phyloP scores from a whole-genome alignment of 2,888 invertebrate species.

The Branchellion lobata region DNA sequence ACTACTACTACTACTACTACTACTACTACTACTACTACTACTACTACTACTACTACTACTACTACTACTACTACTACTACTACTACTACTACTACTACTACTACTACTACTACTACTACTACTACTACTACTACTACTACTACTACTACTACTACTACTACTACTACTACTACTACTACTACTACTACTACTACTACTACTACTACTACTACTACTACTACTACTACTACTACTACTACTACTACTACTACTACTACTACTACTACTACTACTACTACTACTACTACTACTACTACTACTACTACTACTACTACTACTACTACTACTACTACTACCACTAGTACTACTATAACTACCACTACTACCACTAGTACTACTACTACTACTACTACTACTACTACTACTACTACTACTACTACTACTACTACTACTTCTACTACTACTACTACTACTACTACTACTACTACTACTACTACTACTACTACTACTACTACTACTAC shows the following conservation, averaged over 20 bases:
- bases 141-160: constrained; percentile 44
- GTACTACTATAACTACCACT: constrained; percentile 1
- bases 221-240: background rate
- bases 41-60: constrained; percentile 41
- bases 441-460: background rate
- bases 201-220: constrained; percentile 3
- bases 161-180: constrained; percentile 42
- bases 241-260: background rate
- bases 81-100: constrained; percentile 17
- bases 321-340: background rate
- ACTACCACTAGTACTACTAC: background rate
- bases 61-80: constrained; percentile 41
- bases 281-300: background rate
- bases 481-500: too few species aligned
- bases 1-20: constrained; percentile 41
- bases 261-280: constrained; percentile 11
- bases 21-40: constrained; percentile 43
- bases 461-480: too few species aligned
- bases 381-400: constrained; percentile 11
- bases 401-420: constrained; percentile 25
- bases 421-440: background rate
- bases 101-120: constrained; percentile 15
- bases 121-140: constrained; percentile 27
- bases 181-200: constrained; percentile 36
- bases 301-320: background rate